Evolutionary conservation across 2,888 invertebrate species (phyloP), one percentile per base, ranked within the genome.

Genomic region (Eugnorisma glareosa): DNA sequence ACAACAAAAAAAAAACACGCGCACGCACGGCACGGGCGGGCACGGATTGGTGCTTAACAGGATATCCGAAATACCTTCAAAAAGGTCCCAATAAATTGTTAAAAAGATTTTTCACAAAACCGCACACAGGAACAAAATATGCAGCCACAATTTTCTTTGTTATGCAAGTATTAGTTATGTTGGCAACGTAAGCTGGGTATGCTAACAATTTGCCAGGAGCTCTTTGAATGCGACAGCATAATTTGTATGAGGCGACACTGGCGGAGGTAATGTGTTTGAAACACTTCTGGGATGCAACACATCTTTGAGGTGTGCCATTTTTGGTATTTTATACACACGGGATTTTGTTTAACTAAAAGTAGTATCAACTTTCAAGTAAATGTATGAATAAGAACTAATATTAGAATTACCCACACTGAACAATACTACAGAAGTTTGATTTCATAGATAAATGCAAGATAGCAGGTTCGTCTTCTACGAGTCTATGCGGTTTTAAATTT

Each of bases 121-220:
- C 28, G 37, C 51, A 37, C 37, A 64, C 45, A 71, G 51, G 2
- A 43, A 64, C 68, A 67, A 57, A 81, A 73, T 71, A 67, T 78
- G 72, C 73, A 48, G 59, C 57, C 18, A 31, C 35, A 77, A 85
- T 67, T 31, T 78, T 73, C 78, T 54, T 70, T 73, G 82, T 78
- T 78, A 84, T 84, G 79, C 79, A 67, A 71, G 74, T 84, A 78
- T 85, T 81, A 87, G 79, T 69, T 73, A 84, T 82, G 86, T 84
- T 81, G 75, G 51, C 57, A 79, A 75, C 75, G 66, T 74, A 77
- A 79, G 77, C 77, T 75, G 81, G 79, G 82, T 83, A 85, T 82
- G 85, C 88, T 75, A 89, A 89, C 88, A 90, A 89, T 88, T 87
- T 88, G 79, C 78, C 66, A 73, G 80, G 63, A 82, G 72, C 78